Conservation (phyloP, 23 tunicate species). For the Phallusia fumigata region DNA sequence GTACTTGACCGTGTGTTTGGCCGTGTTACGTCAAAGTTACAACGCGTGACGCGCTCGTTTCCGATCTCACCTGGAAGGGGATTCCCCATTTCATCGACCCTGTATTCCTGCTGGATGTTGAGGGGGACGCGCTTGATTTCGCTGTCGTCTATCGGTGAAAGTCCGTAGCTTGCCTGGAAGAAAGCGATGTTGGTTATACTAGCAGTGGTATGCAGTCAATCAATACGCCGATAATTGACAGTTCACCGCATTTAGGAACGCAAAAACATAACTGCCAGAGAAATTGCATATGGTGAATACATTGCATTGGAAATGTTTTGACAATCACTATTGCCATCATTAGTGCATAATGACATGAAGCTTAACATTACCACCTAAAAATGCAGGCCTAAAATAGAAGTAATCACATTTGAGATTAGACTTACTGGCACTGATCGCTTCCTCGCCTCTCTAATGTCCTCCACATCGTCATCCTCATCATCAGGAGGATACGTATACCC, state of each 20-base stretch:
- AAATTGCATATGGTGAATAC: no score
- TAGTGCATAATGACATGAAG: no score
- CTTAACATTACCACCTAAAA: no score
- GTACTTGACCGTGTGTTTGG: background rate
- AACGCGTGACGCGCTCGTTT: no score
- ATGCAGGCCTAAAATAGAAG: no score
- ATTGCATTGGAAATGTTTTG: no score
- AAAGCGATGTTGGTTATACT: background rate
- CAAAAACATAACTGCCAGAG: no score
- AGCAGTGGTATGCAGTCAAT: no score
- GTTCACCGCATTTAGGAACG: no score
- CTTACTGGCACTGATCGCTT: conserved; percentile 21
- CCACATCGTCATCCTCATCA: conserved; percentile 38
- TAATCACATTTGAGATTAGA: background rate
- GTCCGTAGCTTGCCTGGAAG: conserved; percentile 21
- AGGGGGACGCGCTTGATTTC: conserved; percentile 58
- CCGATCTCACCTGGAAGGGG: conserved; percentile 37
- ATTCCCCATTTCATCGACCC: conserved; percentile 59
- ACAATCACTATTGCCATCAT: no score
- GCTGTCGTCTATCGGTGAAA: conserved; percentile 75
- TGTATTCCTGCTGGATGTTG: conserved; percentile 48
- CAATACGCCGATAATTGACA: no score
- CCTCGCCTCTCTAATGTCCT: conserved; percentile 45
- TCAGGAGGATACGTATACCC: conserved; percentile 37
- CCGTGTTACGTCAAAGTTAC: no score